Percentiles rank a stretch among this genome's conserved stretches.
Evolutionary conservation across 2,113 vertebrate genomes (phyloP).

Genomic region (Myrmecobius fasciatus): DNA sequence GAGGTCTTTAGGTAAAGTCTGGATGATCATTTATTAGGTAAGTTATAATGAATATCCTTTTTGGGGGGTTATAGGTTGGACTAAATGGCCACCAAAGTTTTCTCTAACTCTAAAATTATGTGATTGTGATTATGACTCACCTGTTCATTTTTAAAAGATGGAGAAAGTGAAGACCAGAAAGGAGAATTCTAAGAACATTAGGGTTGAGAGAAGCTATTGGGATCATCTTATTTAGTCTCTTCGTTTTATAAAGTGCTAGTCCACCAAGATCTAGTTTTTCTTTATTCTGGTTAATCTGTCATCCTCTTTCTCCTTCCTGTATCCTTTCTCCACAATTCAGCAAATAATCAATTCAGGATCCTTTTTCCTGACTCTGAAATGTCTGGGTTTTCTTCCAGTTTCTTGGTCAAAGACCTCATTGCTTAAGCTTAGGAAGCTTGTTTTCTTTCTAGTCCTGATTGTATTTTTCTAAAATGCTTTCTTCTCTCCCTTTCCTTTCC

Average conservation of each 20-base stretch:
- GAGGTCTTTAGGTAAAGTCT: not conserved
- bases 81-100: not conserved
- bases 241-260: not conserved
- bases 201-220: no score
- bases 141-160: not conserved
- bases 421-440: not conserved
- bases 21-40: not conserved
- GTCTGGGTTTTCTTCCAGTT: accelerated
- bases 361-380: not conserved
- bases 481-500: not conserved
- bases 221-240: not conserved
- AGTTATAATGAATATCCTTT: not conserved
- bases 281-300: not conserved
- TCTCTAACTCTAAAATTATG: not conserved
- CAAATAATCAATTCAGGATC: not conserved
- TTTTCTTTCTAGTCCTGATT: not conserved
- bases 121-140: not conserved
- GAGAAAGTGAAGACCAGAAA: not conserved
- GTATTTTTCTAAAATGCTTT: not conserved
- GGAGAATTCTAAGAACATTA: not conserved
- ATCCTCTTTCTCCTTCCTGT: not conserved
- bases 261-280: not conserved
- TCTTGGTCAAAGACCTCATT: not conserved
- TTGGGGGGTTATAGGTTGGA: not conserved
- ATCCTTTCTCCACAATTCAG: not conserved